Conservation (phyloP, 2,888 invertebrate species). For the Baronia brevicornis region DNA sequence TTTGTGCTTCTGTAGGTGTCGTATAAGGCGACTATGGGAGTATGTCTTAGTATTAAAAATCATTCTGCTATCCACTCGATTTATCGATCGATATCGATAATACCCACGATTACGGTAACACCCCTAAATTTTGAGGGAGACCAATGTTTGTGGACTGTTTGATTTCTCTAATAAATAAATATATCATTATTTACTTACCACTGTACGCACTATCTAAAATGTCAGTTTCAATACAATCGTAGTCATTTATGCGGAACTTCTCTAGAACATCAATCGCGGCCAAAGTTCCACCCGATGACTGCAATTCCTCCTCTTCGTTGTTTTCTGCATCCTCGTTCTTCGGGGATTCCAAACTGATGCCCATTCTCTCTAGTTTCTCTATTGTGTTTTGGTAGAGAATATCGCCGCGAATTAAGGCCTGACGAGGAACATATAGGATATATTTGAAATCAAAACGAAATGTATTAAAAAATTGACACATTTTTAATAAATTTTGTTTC, state of each 20-base stretch:
- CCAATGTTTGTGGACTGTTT: too few relatives aligned
- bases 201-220: conserved; percentile 46
- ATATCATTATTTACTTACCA: conserved; percentile 32
- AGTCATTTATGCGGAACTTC: conserved; percentile 50
- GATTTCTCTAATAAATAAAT: conserved; percentile 2
- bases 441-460: too few relatives aligned
- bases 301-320: conserved; percentile 37
- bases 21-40: too few relatives aligned
- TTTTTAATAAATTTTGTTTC: too few relatives aligned
- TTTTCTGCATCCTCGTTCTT: conserved; percentile 29
- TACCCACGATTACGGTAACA: too few relatives aligned
- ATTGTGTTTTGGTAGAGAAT: conserved; percentile 55
- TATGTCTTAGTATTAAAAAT: too few relatives aligned
- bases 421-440: too few relatives aligned
- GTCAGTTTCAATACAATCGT: conserved; percentile 61
- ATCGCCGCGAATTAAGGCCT: conserved; percentile 53
- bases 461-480: too few relatives aligned
- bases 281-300: conserved; percentile 31
- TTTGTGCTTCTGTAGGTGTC: too few relatives aligned
- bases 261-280: conserved; percentile 56
- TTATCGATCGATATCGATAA: too few relatives aligned
- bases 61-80: too few relatives aligned
- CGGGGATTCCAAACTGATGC: conserved; percentile 44
- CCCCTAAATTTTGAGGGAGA: too few relatives aligned
- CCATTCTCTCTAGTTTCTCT: conserved; percentile 52